A percentile compares a stretch with the other conserved stretches of the same genome.
Evolutionary conservation across 2,113 vertebrate species (phyloP).

Genomic region (Brachyistius frenatus): DNA sequence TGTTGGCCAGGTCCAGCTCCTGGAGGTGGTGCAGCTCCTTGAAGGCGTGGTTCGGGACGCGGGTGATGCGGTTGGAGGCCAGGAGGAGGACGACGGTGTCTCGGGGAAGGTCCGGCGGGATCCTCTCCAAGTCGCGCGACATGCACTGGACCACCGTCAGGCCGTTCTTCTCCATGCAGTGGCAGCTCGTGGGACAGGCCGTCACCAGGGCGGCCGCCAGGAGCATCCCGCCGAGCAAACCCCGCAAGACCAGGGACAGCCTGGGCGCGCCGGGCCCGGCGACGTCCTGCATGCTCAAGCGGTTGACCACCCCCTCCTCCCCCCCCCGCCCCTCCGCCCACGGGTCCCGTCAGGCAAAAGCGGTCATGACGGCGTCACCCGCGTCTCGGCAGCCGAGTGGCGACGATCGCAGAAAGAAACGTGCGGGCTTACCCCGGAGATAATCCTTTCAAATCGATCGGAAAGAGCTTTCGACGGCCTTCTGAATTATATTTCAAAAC

Average conservation of each 20-base stretch:
- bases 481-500: slow-evolving; percentile 37
- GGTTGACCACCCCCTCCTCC: background rate
- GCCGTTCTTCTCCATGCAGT: slow-evolving; percentile 87
- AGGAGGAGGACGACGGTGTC: slow-evolving; percentile 89
- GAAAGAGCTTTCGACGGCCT: slow-evolving; percentile 17
- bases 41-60: slow-evolving; percentile 91
- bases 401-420: background rate
- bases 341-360: slow-evolving; percentile 61
- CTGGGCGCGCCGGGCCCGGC: slow-evolving; percentile 55
- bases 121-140: slow-evolving; percentile 87
- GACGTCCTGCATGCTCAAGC: slow-evolving; percentile 75
- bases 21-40: slow-evolving; percentile 89
- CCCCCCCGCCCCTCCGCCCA: slow-evolving; percentile 18
- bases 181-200: slow-evolving; percentile 90
- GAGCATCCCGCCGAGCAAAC: slow-evolving; percentile 66
- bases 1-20: slow-evolving; percentile 92
- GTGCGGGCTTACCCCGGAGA: slow-evolving; percentile 7
- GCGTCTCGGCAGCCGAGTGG: slow-evolving; percentile 25
- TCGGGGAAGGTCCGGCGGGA: slow-evolving; percentile 89
- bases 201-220: slow-evolving; percentile 40
- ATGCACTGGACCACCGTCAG: slow-evolving; percentile 90
- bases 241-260: slow-evolving; percentile 59
- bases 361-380: slow-evolving; percentile 60
- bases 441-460: slow-evolving; percentile 50
- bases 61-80: slow-evolving; percentile 91